Conservation (phyloP, 1,140 invertebrate genomes). For the Zelostemma sp. region DNA sequence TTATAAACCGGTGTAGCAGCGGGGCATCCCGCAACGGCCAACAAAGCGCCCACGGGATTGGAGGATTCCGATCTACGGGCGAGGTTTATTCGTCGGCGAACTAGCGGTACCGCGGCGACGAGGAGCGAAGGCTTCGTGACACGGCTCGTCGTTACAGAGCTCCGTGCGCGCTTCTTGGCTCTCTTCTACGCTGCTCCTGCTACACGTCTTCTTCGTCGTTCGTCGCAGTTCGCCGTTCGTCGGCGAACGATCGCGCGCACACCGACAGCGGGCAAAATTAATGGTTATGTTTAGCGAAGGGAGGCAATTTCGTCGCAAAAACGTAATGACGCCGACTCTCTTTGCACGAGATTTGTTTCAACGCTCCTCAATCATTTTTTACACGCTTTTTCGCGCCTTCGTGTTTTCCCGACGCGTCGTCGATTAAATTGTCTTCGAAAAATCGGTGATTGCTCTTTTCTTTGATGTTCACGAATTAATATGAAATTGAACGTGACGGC, state of each 20-base stretch:
- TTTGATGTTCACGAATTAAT: too few species aligned
- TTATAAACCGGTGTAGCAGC: conserved; percentile 65
- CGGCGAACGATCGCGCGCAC: background rate
- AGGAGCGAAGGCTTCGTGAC: background rate
- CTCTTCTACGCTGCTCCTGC: background rate
- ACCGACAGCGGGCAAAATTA: background rate
- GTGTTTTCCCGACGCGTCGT: too few species aligned
- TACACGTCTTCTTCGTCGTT: conserved; percentile 26
- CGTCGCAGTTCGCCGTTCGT: too few species aligned
- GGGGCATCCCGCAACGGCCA: conserved; percentile 37
- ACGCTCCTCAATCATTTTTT: too few species aligned
- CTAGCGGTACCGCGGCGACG: conserved; percentile 56
- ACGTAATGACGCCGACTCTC: too few species aligned
- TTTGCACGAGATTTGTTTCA: too few species aligned
- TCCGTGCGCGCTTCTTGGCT: conserved; percentile 5
- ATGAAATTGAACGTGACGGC: background rate
- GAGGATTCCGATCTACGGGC: conserved; percentile 41
- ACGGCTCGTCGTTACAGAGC: conserved; percentile 1
- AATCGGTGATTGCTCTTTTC: too few species aligned
- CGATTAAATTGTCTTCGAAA: too few species aligned
- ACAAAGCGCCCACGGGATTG: conserved; percentile 50
- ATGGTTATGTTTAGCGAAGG: background rate
- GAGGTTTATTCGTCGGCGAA: conserved; percentile 42
- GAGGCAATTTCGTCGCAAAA: conserved; percentile 2
- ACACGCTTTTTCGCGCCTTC: too few species aligned